phyloP scores from a whole-genome alignment of 30 jellyfish, hydroid and myxozoan species.

The Phacellophora camtschatica region DNA sequence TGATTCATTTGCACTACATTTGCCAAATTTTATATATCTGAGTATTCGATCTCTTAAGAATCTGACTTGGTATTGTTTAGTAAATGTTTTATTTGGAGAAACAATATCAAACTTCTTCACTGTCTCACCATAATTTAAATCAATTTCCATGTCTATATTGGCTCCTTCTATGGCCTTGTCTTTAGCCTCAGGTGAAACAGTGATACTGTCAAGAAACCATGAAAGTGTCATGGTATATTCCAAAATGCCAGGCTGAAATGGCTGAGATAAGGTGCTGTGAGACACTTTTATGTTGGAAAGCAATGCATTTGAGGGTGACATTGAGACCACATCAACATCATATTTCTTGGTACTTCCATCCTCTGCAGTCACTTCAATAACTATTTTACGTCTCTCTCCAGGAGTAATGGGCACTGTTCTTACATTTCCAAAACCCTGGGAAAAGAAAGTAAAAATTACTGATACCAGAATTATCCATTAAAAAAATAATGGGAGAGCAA shows the following conservation, averaged over 20 bases:
- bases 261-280: constrained; percentile 43
- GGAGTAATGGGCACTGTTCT: constrained; percentile 47
- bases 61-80: neutral
- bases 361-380: constrained; percentile 89
- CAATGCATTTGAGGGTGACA: constrained; percentile 69
- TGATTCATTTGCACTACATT: neutral
- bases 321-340: constrained; percentile 30
- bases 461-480: neutral
- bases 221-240: constrained; percentile 55
- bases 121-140: constrained; percentile 51
- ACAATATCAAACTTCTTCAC: neutral
- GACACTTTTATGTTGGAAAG: constrained; percentile 53
- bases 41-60: constrained; percentile 1
- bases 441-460: neutral
- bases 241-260: constrained; percentile 10
- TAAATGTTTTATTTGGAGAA: constrained; percentile 65
- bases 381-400: constrained; percentile 32
- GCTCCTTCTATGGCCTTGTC: constrained; percentile 54
- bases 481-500: too few species aligned
- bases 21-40: neutral
- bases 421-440: constrained; percentile 74
- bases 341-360: constrained; percentile 79
- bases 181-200: constrained; percentile 39
- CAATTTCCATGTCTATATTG: neutral
- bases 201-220: constrained; percentile 29